Evolutionary conservation across 2,797 vertebrate species (phyloP).

Genomic region (Trematomus bernacchii): DNA sequence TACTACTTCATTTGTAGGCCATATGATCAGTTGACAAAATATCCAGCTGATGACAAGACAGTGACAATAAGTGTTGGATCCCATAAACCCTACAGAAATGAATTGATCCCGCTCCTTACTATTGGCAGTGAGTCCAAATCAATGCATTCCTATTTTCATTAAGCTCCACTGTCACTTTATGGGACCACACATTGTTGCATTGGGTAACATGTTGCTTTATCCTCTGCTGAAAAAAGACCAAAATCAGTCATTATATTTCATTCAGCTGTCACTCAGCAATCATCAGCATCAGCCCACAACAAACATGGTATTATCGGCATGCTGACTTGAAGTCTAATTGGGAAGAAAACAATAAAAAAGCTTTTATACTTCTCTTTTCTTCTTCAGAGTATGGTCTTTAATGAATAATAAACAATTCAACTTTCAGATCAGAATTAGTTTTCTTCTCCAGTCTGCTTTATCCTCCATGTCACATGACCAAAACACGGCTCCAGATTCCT

Average conservation of each 20-base stretch:
- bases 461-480: conserved; percentile 50
- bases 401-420: conserved; percentile 11
- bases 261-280: no score
- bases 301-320: neutral
- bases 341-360: neutral
- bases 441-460: conserved; percentile 38
- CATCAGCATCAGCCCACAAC: neutral
- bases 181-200: no score
- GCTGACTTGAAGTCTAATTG: conserved; percentile 1
- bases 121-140: neutral
- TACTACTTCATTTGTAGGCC: neutral
- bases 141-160: neutral
- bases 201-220: no score
- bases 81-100: neutral
- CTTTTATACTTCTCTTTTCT: neutral
- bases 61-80: no score
- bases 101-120: neutral
- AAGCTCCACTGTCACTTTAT: no score
- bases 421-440: conserved; percentile 1
- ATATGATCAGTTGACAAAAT: neutral
- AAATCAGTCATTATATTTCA: neutral
- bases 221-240: neutral
- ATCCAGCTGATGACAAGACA: neutral
- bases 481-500: conserved; percentile 47
- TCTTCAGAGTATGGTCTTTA: neutral